Evolutionary conservation across 2,797 vertebrate genomes (phyloP).

Genomic region (Alca torda): DNA sequence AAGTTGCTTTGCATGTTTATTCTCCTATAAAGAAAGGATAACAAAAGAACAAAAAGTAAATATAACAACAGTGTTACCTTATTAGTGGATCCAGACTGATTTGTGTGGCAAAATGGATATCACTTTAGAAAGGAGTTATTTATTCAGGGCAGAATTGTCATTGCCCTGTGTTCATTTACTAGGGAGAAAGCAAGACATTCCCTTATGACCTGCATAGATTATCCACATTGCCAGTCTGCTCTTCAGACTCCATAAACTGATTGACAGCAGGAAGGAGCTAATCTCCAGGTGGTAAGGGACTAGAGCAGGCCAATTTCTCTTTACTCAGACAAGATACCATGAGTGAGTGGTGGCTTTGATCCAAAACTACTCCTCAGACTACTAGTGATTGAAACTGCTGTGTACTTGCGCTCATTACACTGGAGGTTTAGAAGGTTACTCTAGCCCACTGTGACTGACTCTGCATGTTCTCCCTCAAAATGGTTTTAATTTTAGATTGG

Average conservation of each 20-base stretch:
- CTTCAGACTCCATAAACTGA: background rate
- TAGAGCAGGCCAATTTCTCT: background rate
- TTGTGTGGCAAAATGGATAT: background rate
- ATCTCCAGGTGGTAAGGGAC: background rate
- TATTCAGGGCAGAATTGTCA: background rate
- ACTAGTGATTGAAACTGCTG: background rate
- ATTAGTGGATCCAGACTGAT: background rate
- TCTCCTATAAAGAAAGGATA: background rate
- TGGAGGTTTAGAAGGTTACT: background rate
- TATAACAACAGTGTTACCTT: background rate
- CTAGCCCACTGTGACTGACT: background rate
- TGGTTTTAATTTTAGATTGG: background rate
- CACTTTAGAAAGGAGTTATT: background rate
- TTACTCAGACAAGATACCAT: background rate
- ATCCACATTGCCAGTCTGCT: background rate
- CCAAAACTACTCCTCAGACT: background rate
- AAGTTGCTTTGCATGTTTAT: background rate
- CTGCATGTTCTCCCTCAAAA: background rate
- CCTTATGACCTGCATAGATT: background rate
- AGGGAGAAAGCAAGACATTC: background rate
- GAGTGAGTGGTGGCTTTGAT: background rate
- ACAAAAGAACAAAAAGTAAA: background rate
- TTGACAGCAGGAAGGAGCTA: background rate
- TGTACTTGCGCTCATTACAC: background rate
- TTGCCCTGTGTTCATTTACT: background rate